A percentile compares a stretch with the other conserved stretches of the same genome.
Conservation (phyloP, 2,888 invertebrate species). For the Cheilosia variabilis region DNA sequence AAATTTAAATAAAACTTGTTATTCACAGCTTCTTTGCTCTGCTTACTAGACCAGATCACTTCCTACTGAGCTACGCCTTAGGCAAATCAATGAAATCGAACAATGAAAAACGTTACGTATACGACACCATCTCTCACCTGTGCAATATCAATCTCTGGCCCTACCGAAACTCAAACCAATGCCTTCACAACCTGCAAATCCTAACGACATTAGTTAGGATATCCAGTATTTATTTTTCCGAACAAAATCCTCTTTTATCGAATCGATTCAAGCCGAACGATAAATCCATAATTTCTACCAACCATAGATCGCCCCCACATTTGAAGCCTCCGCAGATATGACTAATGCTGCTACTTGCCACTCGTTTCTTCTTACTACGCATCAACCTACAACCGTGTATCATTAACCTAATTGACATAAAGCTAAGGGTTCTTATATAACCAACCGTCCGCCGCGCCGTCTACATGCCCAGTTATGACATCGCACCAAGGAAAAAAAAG, state of each 20-base stretch:
- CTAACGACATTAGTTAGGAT: too few species aligned
- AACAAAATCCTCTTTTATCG: too few species aligned
- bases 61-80: background rate
- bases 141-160: too few species aligned
- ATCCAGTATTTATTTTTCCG: too few species aligned
- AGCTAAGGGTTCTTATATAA: conserved; percentile 66
- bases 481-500: conserved; percentile 26
- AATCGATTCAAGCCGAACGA: background rate
- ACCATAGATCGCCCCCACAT: background rate
- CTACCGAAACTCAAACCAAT: too few species aligned
- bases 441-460: conserved; percentile 29
- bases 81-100: too few species aligned
- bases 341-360: background rate
- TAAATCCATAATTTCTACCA: background rate
- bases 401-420: conserved; percentile 74
- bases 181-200: too few species aligned
- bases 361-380: background rate
- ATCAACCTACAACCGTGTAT: conserved; percentile 33
- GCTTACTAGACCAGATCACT: too few species aligned
- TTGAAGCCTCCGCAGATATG: background rate
- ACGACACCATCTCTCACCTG: too few species aligned
- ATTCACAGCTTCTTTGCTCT: too few species aligned
- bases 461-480: conserved; percentile 53
- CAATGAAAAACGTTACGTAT: too few species aligned
- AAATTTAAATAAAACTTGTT: too few species aligned